phyloP scores from a whole-genome alignment of 2,113 vertebrate genomes.

The Seriola quinqueradiata region DNA sequence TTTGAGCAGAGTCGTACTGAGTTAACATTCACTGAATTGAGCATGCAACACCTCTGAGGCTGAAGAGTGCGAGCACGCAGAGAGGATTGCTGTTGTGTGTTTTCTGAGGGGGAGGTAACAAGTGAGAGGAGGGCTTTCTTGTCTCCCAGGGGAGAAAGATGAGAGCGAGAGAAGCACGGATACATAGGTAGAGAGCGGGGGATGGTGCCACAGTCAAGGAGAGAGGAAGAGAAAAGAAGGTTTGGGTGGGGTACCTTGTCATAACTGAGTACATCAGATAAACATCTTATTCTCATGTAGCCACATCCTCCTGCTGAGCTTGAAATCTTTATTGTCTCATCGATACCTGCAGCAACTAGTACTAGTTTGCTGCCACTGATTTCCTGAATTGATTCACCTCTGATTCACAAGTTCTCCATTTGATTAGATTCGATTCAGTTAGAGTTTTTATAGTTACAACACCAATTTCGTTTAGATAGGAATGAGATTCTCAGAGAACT shows the following conservation, averaged over 20 bases:
- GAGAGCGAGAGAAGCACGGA: constrained; percentile 20
- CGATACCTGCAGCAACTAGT: too few species aligned
- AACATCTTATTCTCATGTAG: not conserved
- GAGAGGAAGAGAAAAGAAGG: not conserved
- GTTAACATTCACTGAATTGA: constrained; percentile 18
- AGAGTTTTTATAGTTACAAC: too few species aligned
- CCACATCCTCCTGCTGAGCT: not conserved
- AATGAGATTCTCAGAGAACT: too few species aligned
- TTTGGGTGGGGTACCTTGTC: not conserved
- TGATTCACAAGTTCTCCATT: too few species aligned
- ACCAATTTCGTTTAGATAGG: too few species aligned
- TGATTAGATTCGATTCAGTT: too few species aligned
- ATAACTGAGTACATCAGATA: not conserved
- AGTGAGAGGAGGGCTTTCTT: constrained; percentile 48
- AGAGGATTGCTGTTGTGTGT: constrained; percentile 44
- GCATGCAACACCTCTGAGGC: not conserved
- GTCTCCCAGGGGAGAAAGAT: constrained; percentile 58
- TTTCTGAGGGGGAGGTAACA: not conserved
- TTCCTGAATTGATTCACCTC: too few species aligned
- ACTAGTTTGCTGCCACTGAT: too few species aligned
- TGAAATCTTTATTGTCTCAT: too few species aligned
- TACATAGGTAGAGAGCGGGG: constrained; percentile 39
- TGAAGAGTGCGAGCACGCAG: constrained; percentile 15
- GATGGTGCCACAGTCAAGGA: constrained; percentile 19
- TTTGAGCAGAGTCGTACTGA: constrained; percentile 14